Base-by-base conservation (phyloP, 2,113 vertebrate species). In the Polypterus senegalus region DNA sequence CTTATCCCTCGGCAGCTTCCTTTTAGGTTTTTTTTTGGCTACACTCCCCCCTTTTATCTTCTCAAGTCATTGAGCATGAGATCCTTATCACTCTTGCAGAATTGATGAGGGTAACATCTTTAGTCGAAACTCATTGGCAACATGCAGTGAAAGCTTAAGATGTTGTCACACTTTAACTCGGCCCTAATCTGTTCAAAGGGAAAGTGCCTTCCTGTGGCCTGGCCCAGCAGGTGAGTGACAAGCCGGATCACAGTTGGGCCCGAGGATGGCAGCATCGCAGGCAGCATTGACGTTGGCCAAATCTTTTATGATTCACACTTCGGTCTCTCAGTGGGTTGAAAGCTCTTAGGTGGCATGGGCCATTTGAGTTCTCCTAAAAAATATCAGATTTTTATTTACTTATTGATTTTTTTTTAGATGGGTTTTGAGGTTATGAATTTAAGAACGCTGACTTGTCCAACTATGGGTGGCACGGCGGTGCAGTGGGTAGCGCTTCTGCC, bases 151-250 rank as follows among this genome's bases (percentile, higher is more conserved):
- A 78, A 86, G 84, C 83, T 88, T 89, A 87, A 87, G 85, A 87
- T 82, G 89, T 86, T 90, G 88, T 91, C 87, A 89, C 86, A 89
- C 86, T 92, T 89, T 87, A 89, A 89, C 76, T 87, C 84, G 83
- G 77, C 77, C 68, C 70, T 86, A 88, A 88, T 88, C 86, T 84
- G 78, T 84, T 88, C 86, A 91, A 88, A 90, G 86, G 73, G 75
- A 80, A 80, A 70, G 63, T 64, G 77, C 77, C 76, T 79, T 77
- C 79, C 83, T 75, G 81, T 75, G 73, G 76, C 80, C 74, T 72
- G 72, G 60, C 63, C 74, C 73, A 75, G 76, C 69, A 74, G 70
- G 77, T 79, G 74, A 60, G 65, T 54, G 52, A 55, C 57, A 56
- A 61, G 27, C 27, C 27, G 27, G 27, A 27, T 27, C 27, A 27